phyloP scores from a whole-genome alignment of 2,113 vertebrate genomes.

The Acanthisitta chloris region DNA sequence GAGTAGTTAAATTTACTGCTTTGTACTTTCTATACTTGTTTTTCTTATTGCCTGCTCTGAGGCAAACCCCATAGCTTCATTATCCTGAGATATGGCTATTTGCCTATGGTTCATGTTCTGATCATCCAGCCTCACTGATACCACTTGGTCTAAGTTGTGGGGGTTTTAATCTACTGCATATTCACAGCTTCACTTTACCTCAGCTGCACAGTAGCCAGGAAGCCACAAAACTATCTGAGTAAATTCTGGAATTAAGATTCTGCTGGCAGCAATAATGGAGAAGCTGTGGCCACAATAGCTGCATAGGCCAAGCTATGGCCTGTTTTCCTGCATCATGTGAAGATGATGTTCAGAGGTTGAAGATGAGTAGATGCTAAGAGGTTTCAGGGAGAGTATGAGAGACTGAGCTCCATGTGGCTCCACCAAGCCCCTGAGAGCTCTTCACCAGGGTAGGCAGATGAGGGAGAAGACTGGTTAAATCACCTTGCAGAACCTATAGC shows the following conservation, averaged over 20 bases:
- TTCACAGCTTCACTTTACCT: neutral
- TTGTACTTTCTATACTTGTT: neutral
- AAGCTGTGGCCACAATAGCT: neutral
- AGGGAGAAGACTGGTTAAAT: neutral
- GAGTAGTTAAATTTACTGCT: neutral
- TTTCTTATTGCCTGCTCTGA: neutral
- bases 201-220: neutral
- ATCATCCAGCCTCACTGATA: neutral
- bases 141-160: neutral
- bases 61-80: neutral
- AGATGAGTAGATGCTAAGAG: too few relatives aligned
- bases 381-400: neutral
- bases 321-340: neutral
- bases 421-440: neutral
- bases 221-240: neutral
- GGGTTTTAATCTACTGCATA: neutral
- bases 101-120: neutral
- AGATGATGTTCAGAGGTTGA: neutral
- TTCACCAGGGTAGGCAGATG: neutral
- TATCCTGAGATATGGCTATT: neutral
- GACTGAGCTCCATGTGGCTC: neutral
- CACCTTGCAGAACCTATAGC: neutral
- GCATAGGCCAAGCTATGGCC: neutral
- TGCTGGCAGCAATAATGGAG: neutral
- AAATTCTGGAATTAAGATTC: neutral